These are phyloP conservation scores for Corynorhinus townsendii DNA, from an alignment of 2,113 vertebrate species.

Conservation along the genomic window DNA sequence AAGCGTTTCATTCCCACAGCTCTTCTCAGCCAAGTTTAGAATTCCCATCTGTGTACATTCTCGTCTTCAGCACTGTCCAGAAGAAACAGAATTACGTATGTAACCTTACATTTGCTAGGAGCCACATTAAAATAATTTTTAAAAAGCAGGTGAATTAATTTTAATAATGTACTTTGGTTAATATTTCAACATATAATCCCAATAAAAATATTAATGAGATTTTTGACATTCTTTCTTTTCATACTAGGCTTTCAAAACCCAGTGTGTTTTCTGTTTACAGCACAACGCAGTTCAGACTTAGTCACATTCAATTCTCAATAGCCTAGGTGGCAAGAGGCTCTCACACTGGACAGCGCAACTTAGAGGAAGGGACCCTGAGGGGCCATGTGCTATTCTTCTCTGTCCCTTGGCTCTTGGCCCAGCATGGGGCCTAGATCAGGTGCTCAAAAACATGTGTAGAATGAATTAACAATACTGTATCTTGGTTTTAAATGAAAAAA, in stretches of 20 bases:
- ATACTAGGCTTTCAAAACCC: background rate
- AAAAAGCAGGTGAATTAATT: background rate
- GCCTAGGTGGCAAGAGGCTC: background rate
- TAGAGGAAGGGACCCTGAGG: background rate
- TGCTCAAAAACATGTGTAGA: background rate
- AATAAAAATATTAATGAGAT: background rate
- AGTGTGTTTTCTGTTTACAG: background rate
- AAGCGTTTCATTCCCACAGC: background rate
- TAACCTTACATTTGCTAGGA: background rate
- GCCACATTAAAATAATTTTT: background rate
- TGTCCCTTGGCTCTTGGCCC: background rate
- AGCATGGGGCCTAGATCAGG: background rate
- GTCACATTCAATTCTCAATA: background rate
- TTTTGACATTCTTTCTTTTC: background rate
- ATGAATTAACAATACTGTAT: background rate
- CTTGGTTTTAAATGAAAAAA: background rate
- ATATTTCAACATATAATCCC: background rate
- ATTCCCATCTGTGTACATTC: background rate
- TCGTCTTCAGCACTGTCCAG: background rate
- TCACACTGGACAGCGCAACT: accelerated
- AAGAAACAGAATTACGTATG: background rate
- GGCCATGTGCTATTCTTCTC: background rate
- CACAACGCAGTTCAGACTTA: background rate
- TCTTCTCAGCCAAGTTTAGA: background rate
- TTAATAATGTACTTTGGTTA: background rate